Conservation (phyloP, 2,797 vertebrate genomes). For the Mormyrops boulengeri region DNA sequence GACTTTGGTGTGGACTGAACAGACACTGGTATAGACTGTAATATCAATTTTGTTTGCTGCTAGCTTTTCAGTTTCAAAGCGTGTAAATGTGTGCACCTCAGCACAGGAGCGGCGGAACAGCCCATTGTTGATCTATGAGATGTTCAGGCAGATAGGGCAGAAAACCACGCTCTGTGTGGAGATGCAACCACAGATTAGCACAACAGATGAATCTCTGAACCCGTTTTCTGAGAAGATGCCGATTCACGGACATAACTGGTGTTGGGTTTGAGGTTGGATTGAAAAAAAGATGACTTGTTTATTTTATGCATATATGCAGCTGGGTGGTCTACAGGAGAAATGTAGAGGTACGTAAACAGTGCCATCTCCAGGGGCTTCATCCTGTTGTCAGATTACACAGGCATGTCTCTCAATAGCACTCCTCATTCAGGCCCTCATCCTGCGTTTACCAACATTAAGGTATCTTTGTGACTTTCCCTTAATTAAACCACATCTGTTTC, state of each 20-base stretch:
- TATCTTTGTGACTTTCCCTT: neutral
- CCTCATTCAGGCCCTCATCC: neutral
- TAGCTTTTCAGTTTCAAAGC: neutral
- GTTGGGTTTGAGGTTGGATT: neutral
- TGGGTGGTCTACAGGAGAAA: neutral
- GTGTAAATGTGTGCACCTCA: neutral
- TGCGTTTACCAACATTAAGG: neutral
- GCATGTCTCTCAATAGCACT: neutral
- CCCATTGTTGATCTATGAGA: neutral
- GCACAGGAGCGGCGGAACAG: neutral
- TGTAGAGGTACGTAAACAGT: neutral
- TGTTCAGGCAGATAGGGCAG: neutral
- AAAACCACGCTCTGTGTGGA: neutral
- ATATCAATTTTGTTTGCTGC: neutral
- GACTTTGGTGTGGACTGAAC: neutral
- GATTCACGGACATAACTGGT: neutral
- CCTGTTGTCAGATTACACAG: neutral
- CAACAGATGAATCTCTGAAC: neutral
- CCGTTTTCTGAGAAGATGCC: neutral
- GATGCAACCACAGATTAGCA: slow-evolving; percentile 10
- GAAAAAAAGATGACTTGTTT: neutral
- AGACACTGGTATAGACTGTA: neutral
- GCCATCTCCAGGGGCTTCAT: neutral
- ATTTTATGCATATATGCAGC: neutral
- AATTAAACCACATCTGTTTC: neutral